Evolutionary conservation across 2,888 invertebrate genomes (phyloP).

Genomic region (Drosophila nigricruria): DNA sequence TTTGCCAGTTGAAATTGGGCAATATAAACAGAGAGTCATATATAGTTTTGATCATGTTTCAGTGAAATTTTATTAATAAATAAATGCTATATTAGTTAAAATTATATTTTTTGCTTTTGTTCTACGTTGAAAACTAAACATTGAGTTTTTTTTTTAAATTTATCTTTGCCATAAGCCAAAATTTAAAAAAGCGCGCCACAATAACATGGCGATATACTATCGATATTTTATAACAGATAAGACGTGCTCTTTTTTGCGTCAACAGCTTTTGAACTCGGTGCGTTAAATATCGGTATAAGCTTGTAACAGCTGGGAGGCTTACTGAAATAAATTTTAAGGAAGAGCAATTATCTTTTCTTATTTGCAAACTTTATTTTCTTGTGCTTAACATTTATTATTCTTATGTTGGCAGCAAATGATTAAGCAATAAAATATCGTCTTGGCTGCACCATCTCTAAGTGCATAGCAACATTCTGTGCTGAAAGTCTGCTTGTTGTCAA

Average conservation of each 20-base stretch:
- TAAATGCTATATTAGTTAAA: slow-evolving; percentile 60
- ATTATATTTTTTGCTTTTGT: not conserved
- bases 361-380: not conserved
- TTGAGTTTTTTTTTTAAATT: too few species aligned
- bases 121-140: not conserved
- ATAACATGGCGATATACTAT: not conserved
- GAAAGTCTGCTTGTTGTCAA: not conserved
- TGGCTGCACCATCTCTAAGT: slow-evolving; percentile 29
- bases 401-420: not conserved
- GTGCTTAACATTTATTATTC: not conserved
- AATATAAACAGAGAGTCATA: slow-evolving; percentile 31
- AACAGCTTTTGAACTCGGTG: not conserved
- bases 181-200: slow-evolving; percentile 11
- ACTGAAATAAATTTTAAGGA: not conserved
- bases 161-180: not conserved
- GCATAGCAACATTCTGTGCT: slow-evolving; percentile 7
- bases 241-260: slow-evolving; percentile 19
- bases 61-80: slow-evolving; percentile 66
- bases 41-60: slow-evolving; percentile 62
- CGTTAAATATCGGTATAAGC: not conserved
- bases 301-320: not conserved
- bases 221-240: not conserved
- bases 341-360: too few species aligned
- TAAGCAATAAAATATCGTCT: not conserved
- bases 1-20: slow-evolving; percentile 50